Evolutionary conservation across 2,113 vertebrate genomes (phyloP).

Genomic region (mouse (Mus musculus)): DNA sequence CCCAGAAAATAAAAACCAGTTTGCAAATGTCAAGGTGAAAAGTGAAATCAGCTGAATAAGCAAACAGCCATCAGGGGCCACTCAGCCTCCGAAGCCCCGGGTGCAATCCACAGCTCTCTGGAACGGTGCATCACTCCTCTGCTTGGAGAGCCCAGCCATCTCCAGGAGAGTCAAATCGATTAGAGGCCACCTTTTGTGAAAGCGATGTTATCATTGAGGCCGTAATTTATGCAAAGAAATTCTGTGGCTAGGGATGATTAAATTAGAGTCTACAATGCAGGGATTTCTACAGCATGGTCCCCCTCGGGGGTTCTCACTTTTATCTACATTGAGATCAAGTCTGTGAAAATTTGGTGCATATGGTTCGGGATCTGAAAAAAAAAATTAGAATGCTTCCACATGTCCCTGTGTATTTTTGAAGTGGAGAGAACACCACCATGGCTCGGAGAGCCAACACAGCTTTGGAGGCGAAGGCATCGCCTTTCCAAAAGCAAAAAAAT

Average conservation of each 20-base stretch:
- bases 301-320: slow-evolving; percentile 61
- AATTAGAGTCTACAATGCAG: slow-evolving; percentile 13
- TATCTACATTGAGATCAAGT: slow-evolving; percentile 48
- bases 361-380: slow-evolving; percentile 51
- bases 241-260: slow-evolving; percentile 46
- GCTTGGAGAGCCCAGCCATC: not conserved
- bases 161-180: not conserved
- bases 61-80: fast-evolving
- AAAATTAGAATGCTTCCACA: not conserved
- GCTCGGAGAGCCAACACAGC: not conserved
- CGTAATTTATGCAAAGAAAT: slow-evolving; percentile 66
- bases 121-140: not conserved
- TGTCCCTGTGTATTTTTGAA: slow-evolving; percentile 51
- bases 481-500: not conserved
- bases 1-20: slow-evolving; percentile 6
- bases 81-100: not conserved
- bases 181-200: slow-evolving; percentile 64
- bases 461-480: not conserved
- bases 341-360: slow-evolving; percentile 45
- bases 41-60: slow-evolving; percentile 8
- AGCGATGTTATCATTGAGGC: slow-evolving; percentile 53
- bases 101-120: fast-evolving
- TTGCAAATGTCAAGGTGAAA: slow-evolving; percentile 12
- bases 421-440: not conserved
- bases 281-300: not conserved